Evolutionary conservation across 2,797 vertebrate genomes (phyloP), one percentile per base, ranked within the genome.

Genomic region (Takifugu ocellatus): DNA sequence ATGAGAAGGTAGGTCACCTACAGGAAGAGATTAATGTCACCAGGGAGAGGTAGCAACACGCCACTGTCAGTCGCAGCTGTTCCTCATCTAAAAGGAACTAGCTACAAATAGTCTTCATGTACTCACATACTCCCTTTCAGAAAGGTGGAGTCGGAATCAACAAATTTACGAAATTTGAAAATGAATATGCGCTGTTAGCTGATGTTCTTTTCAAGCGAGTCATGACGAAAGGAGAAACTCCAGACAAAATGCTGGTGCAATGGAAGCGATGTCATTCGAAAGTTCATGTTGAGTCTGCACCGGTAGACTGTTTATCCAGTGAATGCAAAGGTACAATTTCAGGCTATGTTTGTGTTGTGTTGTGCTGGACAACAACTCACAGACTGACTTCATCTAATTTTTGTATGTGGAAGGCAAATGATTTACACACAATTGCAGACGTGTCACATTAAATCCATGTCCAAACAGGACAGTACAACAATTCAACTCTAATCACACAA

Each of bases 21-120:
- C 76, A 84, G 73, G 68, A 63, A 69, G 66, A 87, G 88, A 87
- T 90, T 89, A 89, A 80, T 81, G 86, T 89, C 87, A 86, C 66
- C 66, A 72, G 75, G 74, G 68, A 75, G 75, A 72, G 71, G 82
- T 82, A 78, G 57, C 70, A 79, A 76, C 78, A 78, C 43, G 73
- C 51, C 61, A 77, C 81, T 81, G 82, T 88, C 81, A 85, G 56
- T 66, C 64, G 69, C 73, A 77, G 69, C 77, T 74, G 77, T 83
- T 58, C 68, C 72, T 59, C 63, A 70, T 87, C 43, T 51, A 48
- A 36, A 59, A 71, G 71, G 57, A 68, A 72, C 66, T 47, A 12
- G 61, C 54, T 61, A 70, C 57, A 69, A 25, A 59, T 49, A 60
- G 56, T 66, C 73, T 62, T 71, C 11, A 16, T 56, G 61, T 71